These are phyloP conservation scores for Temnothorax unifasciatus DNA, from an alignment of 2,888 invertebrate species.

Conservation along the genomic window DNA sequence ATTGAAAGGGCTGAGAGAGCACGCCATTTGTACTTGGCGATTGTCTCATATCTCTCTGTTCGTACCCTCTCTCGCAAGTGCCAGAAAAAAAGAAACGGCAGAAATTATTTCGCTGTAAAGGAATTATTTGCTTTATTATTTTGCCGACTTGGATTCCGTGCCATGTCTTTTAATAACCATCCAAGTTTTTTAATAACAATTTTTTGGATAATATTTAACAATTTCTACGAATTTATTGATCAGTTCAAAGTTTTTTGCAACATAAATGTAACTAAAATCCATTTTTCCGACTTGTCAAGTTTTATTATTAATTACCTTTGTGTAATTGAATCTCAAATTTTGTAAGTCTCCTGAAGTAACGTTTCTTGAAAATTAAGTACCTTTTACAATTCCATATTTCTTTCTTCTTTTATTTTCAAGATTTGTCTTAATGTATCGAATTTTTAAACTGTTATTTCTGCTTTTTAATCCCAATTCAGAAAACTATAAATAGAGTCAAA, in stretches of 20 bases:
- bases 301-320: background rate
- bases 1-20: conserved; percentile 50
- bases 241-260: background rate
- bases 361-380: background rate
- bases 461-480: background rate
- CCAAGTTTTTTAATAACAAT: background rate
- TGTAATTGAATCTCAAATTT: background rate
- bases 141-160: background rate
- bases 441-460: background rate
- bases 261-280: background rate
- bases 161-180: background rate
- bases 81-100: background rate
- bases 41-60: conserved; percentile 27
- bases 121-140: conserved; percentile 12
- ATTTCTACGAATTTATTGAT: background rate
- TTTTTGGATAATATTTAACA: background rate
- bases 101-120: background rate
- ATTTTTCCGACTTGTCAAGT: background rate
- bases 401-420: background rate
- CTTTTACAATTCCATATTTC: background rate
- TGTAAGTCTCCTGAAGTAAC: background rate
- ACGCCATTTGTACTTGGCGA: conserved; percentile 45
- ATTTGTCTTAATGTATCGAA: background rate
- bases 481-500: background rate
- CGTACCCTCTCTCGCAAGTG: background rate